Evolutionary conservation across 2,888 invertebrate species (phyloP).

Genomic region (Catotricha subobsoleta): DNA sequence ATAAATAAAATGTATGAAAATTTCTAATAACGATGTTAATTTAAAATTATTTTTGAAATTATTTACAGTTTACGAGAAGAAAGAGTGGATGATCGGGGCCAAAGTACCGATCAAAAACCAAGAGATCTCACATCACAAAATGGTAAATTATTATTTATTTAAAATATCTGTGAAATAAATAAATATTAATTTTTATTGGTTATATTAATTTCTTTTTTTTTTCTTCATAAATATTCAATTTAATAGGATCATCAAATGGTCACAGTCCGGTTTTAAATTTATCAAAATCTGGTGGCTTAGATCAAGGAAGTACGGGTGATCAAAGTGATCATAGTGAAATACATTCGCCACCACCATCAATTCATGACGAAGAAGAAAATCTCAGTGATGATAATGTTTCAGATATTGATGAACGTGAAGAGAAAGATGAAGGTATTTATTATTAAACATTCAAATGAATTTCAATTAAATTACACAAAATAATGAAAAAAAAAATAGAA

Average conservation of each 20-base stretch:
- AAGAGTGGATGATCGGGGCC: conserved; percentile 65
- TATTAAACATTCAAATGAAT: neutral
- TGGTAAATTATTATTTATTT: conserved; percentile 39
- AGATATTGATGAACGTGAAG: conserved; percentile 70
- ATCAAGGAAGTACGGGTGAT: conserved; percentile 43
- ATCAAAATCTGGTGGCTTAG: conserved; percentile 62
- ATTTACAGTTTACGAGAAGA: conserved; percentile 70
- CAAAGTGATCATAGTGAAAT: conserved; percentile 44
- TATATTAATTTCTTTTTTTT: too few species aligned
- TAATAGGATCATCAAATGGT: conserved; percentile 55
- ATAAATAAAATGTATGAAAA: too few species aligned
- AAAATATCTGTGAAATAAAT: too few species aligned
- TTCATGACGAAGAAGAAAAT: conserved; percentile 60
- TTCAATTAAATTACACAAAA: neutral
- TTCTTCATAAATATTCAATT: too few species aligned
- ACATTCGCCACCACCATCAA: conserved; percentile 40
- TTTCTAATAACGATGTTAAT: neutral
- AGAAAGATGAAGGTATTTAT: conserved; percentile 57
- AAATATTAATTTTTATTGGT: too few species aligned
- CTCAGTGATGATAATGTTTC: conserved; percentile 67
- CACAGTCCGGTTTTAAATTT: conserved; percentile 85
- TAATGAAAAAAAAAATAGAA: neutral
- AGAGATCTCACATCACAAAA: conserved; percentile 75
- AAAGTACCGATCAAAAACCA: conserved; percentile 65
- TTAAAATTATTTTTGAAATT: neutral